Evolutionary conservation across 2,113 vertebrate species (phyloP).

Genomic region (Sorex araneus): DNA sequence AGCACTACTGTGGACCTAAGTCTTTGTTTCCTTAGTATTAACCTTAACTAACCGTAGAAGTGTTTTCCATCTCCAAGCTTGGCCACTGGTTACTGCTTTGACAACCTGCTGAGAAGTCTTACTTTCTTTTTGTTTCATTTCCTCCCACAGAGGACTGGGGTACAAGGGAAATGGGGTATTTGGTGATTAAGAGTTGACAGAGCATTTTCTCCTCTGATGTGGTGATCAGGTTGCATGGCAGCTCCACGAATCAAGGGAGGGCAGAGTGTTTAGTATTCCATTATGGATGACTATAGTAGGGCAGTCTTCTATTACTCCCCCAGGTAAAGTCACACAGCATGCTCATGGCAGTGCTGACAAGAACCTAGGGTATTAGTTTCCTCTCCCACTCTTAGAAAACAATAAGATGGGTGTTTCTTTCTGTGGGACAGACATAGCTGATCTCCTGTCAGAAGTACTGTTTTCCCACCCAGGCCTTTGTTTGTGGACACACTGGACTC

Average conservation of each 20-base stretch:
- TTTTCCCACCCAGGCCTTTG: not conserved
- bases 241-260: not conserved
- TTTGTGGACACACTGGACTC: not conserved
- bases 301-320: not conserved
- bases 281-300: not conserved
- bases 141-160: not conserved
- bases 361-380: slow-evolving; percentile 13
- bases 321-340: not conserved
- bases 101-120: not conserved
- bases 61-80: not conserved
- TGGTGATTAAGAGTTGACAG: not conserved
- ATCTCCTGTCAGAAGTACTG: not conserved
- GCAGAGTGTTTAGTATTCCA: not conserved
- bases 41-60: not conserved
- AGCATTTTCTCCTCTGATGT: not conserved
- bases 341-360: not conserved
- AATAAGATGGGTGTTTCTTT: not conserved
- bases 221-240: not conserved
- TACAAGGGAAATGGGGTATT: not conserved
- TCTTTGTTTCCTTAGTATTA: not conserved
- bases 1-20: not conserved
- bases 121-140: slow-evolving; percentile 31
- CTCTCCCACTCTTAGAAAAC: not conserved
- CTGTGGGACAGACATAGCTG: not conserved
- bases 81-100: not conserved